Base-by-base conservation (phyloP, 2,888 invertebrate genomes). In the Marronus borbonicus region DNA sequence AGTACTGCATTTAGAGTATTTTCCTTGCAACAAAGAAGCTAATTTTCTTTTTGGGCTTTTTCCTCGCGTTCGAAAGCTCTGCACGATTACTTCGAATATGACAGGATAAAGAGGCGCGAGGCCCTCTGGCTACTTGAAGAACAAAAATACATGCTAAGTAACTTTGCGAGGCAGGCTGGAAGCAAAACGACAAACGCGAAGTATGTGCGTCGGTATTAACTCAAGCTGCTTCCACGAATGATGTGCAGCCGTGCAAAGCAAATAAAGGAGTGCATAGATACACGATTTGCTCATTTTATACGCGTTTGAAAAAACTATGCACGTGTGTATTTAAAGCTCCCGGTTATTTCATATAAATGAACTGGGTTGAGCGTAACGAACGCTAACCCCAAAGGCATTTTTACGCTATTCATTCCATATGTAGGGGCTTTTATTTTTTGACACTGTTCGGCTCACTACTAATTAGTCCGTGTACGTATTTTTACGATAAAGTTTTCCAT, bases 171-270 rank as follows among this genome's bases (percentile, higher is more conserved):
- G 81, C 5, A 36, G 31, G 85, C 84, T 83, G 80, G 80, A 81
- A 83, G 84, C 83, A 83, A 81, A 84, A 83, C 84, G 83, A 84
- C 83, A 80, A 84, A 84, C 83, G 83, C 77, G 82, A 84, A 86
- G 84, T 84, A 85, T 84, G 81, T 85, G 82, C 84, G 86, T 87
- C 87, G 86, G 86, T 87, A 87, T 87, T 87, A 85, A 85, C 86
- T 85, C 84, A 85, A 85, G 85, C 84, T 80, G 83, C 82, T 72
- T 83, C 84, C 55, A 84, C 24, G 85, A 85, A 86, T 85, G 85
- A 85, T 85, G 84, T 85, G 82, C 83, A 84, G 84, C 84, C 85
- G 82, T 81, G 79, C 80, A 68, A 80, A 72, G 62, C 80, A 76
- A 79, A 77, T 70, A 77, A 44, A 62, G 50, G 64, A 39, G 12